Evolutionary conservation across 2,888 invertebrate genomes (phyloP).

Genomic region (Arrhopalites spinosus): DNA sequence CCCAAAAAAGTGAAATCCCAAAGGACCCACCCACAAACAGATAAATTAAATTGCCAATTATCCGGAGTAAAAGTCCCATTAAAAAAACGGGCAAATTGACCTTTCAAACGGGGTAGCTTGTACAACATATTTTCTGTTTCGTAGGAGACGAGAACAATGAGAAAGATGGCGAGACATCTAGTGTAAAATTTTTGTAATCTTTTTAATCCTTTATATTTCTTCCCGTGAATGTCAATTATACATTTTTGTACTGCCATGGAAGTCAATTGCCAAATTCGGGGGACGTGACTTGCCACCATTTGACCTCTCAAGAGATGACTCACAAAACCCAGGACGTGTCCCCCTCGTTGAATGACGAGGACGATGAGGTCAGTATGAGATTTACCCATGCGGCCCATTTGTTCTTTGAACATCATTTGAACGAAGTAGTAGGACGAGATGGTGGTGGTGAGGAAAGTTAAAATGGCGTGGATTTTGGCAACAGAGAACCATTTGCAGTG

Average conservation of each 20-base stretch:
- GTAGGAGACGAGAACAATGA: not conserved
- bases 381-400: not conserved
- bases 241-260: constrained; percentile 44
- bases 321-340: constrained; percentile 48
- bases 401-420: not conserved
- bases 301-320: constrained; percentile 43
- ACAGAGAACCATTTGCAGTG: constrained; percentile 44
- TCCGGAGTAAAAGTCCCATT: too few relatives aligned
- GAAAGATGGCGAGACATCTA: not conserved
- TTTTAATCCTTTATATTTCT: constrained; percentile 12
- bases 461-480: constrained; percentile 43
- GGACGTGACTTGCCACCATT: constrained; percentile 41
- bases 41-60: not conserved
- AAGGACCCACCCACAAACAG: not conserved
- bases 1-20: constrained; percentile 44
- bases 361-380: constrained; percentile 36
- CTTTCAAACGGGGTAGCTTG: not conserved
- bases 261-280: constrained; percentile 43
- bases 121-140: not conserved
- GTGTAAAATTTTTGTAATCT: not conserved
- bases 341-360: constrained; percentile 30
- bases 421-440: constrained; percentile 43
- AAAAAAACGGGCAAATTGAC: not conserved
- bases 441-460: constrained; percentile 38
- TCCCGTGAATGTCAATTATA: constrained; percentile 45